Evolutionary conservation across 2,888 invertebrate genomes (phyloP), one percentile per base, ranked within the genome.

Genomic region (Acanthosepion lycidas): DNA sequence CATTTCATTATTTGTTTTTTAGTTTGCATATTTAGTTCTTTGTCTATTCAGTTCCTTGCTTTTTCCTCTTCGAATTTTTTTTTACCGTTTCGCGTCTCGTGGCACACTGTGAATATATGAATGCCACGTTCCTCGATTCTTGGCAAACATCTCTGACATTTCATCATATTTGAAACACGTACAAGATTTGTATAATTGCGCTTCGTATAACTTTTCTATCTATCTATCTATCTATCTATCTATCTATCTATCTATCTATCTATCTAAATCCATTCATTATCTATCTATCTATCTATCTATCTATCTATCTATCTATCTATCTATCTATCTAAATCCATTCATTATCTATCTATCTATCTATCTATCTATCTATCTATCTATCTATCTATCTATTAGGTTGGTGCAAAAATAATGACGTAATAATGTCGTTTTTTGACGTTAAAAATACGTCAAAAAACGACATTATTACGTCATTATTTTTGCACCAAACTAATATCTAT

Each of bases 191-290:
- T 92, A 26, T 92, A 28, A 28, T 51, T 92, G n/a, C 6, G 48
- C 6, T 48, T 5, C 28, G 2, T 49, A 92, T 92, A 12, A 26
- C 8, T 51, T 49, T 15, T 48, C 91, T 33, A 91, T 91, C 91
- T 91, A 91, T 33, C 91, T 91, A 91, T 91, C 91, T 91, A 91
- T 91, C 91, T 91, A 91, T 91, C 91, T 33, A 33, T 91, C 91
- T 91, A 91, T 91, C 91, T 33, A 28, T 48, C 48, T 92, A 92
- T 92, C 26, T 49, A 92, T 92, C 26, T 92, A 92, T 92, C 49
- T 92, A 51, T 92, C 26, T 42, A 42, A 49, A 9, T 23, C 42
- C 42, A 42, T 42, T 42, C 42, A 42, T 42, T 92, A 92, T 92
- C 23, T 49, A 92, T 20, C 23, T 92, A 92, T 48, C 23, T 92